Percentiles rank a stretch among this genome's conserved stretches.
These are phyloP conservation scores for Alligator sinensis DNA, from an alignment of 2,113 vertebrate species.

Conservation along the genomic window DNA sequence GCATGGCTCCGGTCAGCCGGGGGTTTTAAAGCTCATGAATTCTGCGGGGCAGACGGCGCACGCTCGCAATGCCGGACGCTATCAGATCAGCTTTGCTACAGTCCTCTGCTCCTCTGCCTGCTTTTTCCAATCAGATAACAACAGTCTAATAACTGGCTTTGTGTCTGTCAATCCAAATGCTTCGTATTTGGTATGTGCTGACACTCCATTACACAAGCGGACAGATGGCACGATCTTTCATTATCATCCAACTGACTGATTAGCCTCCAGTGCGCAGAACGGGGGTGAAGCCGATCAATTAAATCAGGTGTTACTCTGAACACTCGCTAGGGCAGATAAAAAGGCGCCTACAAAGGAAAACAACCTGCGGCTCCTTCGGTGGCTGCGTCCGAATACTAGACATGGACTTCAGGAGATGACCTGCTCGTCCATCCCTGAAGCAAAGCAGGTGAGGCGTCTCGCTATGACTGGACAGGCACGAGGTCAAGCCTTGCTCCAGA, in stretches of 20 bases:
- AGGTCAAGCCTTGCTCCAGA: too few species aligned
- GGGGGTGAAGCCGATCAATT: not conserved
- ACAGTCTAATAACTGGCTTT: slow-evolving; percentile 69
- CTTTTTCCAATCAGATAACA: slow-evolving; percentile 68
- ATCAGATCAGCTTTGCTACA: slow-evolving; percentile 65
- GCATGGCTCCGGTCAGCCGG: not conserved
- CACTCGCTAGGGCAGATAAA: not conserved
- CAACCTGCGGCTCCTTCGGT: rapidly evolving
- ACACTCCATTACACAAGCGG: slow-evolving; percentile 64
- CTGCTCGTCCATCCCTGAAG: not conserved
- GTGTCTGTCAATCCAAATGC: slow-evolving; percentile 78
- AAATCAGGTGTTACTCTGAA: slow-evolving; percentile 32
- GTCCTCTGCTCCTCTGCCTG: slow-evolving; percentile 61
- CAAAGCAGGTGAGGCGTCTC: too few species aligned
- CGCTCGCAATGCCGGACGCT: slow-evolving; percentile 24
- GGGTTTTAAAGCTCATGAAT: slow-evolving; percentile 3
- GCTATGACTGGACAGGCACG: too few species aligned
- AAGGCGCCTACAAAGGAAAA: rapidly evolving
- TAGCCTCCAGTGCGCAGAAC: not conserved
- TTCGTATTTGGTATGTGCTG: slow-evolving; percentile 70
- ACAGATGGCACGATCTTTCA: slow-evolving; percentile 72
- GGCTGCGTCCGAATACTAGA: rapidly evolving
- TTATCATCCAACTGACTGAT: slow-evolving; percentile 57
- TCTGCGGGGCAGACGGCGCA: not conserved
- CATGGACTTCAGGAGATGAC: not conserved